Evolutionary conservation across 2,113 vertebrate genomes (phyloP).

Genomic region (Cyprinodon variegatus): DNA sequence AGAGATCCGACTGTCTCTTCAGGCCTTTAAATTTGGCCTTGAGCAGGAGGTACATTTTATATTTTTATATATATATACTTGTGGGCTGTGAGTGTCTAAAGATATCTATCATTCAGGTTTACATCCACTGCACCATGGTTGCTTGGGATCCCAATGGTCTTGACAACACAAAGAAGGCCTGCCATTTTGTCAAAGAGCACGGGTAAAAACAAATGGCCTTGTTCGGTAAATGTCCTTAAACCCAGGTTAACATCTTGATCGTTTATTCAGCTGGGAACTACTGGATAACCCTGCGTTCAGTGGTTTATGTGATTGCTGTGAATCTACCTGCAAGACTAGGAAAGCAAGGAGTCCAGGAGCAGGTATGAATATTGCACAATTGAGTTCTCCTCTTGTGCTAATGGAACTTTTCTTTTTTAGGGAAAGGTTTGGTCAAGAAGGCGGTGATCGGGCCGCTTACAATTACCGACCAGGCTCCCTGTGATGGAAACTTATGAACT

Average conservation of each 20-base stretch:
- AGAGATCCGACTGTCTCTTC: constrained; percentile 68
- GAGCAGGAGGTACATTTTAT: constrained; percentile 62
- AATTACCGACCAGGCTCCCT: constrained; percentile 35
- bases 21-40: constrained; percentile 76
- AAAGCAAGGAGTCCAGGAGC: constrained; percentile 26
- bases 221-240: not conserved
- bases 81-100: too few relatives aligned
- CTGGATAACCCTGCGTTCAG: constrained; percentile 65
- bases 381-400: not conserved
- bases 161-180: constrained; percentile 75
- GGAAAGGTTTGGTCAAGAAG: constrained; percentile 18
- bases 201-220: constrained; percentile 48
- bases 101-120: constrained; percentile 57
- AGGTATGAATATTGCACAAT: constrained; percentile 43
- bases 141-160: constrained; percentile 72
- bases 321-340: constrained; percentile 64
- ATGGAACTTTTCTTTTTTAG: constrained; percentile 22
- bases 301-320: constrained; percentile 73
- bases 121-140: constrained; percentile 75
- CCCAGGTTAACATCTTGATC: not conserved
- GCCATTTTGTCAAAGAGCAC: constrained; percentile 70
- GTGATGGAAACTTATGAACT: not conserved
- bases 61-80: not conserved
- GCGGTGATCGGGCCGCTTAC: constrained; percentile 71
- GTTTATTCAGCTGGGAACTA: constrained; percentile 70